Evolutionary conservation across 2,888 invertebrate species (phyloP), one percentile per base, ranked within the genome.

Genomic region (Cephus pygmeus): DNA sequence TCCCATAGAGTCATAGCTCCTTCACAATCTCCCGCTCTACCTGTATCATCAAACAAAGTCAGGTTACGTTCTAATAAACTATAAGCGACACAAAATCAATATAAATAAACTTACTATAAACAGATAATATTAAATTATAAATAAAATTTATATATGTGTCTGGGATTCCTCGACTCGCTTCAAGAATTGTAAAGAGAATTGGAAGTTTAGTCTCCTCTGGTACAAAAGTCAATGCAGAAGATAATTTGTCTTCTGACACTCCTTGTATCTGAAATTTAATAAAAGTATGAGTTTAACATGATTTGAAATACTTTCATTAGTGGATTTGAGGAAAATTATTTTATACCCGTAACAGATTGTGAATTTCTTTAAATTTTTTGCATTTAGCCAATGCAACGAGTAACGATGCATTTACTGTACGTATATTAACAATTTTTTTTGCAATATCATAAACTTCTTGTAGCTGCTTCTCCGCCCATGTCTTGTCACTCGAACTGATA

Each of bases 1-100:
- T 91, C 86, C 79, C 88, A 91, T 1, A 92, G 84, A 68, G 89
- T 84, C 4, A 91, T 36, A 0, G 91, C 91, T 1, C 86, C 86
- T 76, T 87, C 76, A 79, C 79, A 88, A 83, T 92, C 86, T 77
- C 91, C 91, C 1, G 74, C 81, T 79, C 85, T 86, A 73, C 81
- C 86, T 86, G 90, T 92, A 71, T 56, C 88, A 88, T 31, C 82
- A 80, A 68, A 92, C 83, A 9, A 92, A 76, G 85, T 40, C 15
- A 40, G 1, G 9, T 9, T 56, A 23, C 9, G 23, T 56, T 23
- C 0, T 56, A 23, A 56, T 23, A 56, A 56, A 23, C 0, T 56
- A 15, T 6, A 9, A 56, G 23, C 23, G 23, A 6, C 1, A 56
- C 91, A 86, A 78, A 90, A 77, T 92, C 91, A 56, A 92, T 86